These are phyloP conservation scores for Eurystomus glaucurus DNA, from an alignment of 2,797 vertebrate species.

Conservation along the genomic window DNA sequence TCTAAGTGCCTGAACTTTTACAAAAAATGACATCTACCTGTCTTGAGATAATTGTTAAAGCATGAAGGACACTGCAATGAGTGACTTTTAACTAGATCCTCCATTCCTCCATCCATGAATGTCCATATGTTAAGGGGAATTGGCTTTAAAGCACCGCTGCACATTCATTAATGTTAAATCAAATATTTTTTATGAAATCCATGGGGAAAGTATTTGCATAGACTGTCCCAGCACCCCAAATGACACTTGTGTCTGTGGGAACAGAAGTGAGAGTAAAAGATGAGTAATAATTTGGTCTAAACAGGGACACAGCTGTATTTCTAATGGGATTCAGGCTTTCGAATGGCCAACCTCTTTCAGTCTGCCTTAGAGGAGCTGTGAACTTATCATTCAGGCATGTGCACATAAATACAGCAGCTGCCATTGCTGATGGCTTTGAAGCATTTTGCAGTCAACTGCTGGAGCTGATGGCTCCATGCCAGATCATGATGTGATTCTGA, in stretches of 20 bases:
- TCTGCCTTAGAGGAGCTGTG: slow-evolving; percentile 56
- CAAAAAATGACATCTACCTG: neutral
- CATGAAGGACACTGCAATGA: neutral
- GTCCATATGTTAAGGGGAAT: neutral
- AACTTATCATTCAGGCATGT: slow-evolving; percentile 42
- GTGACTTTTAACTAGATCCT: neutral
- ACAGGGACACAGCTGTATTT: slow-evolving; percentile 66
- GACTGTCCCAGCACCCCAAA: neutral
- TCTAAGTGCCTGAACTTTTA: neutral
- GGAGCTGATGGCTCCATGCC: slow-evolving; percentile 53
- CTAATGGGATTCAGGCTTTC: slow-evolving; percentile 44
- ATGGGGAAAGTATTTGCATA: neutral
- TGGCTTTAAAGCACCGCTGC: neutral
- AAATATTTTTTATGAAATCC: neutral
- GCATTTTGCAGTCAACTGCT: slow-evolving; percentile 53
- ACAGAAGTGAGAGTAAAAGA: slow-evolving; percentile 21
- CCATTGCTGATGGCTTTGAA: slow-evolving; percentile 65
- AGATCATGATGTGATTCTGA: slow-evolving; percentile 53
- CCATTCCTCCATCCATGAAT: neutral
- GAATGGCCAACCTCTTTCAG: slow-evolving; percentile 22
- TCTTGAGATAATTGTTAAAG: neutral
- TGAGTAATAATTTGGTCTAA: slow-evolving; percentile 43
- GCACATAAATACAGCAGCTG: slow-evolving; percentile 67
- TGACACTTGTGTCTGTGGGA: neutral
- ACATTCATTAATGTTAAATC: neutral